Conservation (phyloP, 2,113 vertebrate species). For the Hemibagrus wyckioides region DNA sequence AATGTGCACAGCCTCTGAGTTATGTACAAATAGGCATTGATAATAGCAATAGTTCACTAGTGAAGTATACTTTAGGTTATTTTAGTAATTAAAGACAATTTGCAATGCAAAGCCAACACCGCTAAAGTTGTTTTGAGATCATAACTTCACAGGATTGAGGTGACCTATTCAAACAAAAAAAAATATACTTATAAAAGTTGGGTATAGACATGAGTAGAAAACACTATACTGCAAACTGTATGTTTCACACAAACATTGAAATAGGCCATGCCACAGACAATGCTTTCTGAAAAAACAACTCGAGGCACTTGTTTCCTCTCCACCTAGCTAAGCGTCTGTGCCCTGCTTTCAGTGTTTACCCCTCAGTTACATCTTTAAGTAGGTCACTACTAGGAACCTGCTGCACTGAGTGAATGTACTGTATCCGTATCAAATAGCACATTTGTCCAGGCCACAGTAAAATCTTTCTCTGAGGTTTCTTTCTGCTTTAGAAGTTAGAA, state of each 20-base stretch:
- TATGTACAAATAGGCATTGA: background rate
- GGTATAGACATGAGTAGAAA: background rate
- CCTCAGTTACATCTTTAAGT: background rate
- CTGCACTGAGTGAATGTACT: background rate
- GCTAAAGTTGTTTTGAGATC: background rate
- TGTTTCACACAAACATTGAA: background rate
- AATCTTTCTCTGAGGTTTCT: background rate
- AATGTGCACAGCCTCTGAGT: background rate
- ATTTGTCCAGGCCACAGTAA: background rate
- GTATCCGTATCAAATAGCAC: slow-evolving; percentile 14
- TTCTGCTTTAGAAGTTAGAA: background rate
- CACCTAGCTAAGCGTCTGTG: background rate
- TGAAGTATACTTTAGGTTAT: background rate
- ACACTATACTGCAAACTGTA: background rate
- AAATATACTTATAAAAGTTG: background rate
- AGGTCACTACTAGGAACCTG: background rate
- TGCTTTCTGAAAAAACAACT: background rate
- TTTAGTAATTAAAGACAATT: background rate
- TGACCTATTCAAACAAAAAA: too few species aligned
- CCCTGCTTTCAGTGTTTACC: background rate
- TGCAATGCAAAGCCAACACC: background rate
- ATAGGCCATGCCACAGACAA: background rate
- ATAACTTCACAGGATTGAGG: too few species aligned
- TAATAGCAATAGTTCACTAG: background rate
- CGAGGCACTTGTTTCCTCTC: background rate